phyloP scores from a whole-genome alignment of 2,888 invertebrate genomes.

The Ecliptopera silaceata region DNA sequence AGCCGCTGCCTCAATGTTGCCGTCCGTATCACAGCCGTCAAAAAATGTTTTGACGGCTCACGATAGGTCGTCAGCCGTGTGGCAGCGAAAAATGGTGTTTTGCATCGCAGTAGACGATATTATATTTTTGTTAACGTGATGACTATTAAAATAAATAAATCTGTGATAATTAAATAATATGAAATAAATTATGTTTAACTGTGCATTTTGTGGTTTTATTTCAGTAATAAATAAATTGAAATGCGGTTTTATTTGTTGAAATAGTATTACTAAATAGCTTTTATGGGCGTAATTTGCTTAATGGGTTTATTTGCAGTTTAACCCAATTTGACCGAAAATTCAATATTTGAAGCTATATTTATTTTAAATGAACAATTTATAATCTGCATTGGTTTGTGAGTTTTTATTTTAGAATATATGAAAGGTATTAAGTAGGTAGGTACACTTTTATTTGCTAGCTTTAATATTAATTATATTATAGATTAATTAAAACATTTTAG shows the following conservation, averaged over 20 bases:
- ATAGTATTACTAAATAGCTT: not conserved
- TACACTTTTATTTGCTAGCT: too few species aligned
- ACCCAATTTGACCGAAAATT: too few species aligned
- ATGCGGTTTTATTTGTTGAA: slow-evolving; percentile 6
- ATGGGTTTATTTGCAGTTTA: too few species aligned
- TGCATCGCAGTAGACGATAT: slow-evolving; percentile 71
- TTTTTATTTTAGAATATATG: too few species aligned
- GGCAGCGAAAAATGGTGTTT: slow-evolving; percentile 38
- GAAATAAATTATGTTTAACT: slow-evolving; percentile 83
- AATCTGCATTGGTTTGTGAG: too few species aligned
- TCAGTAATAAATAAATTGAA: slow-evolving; percentile 7
- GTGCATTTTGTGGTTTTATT: slow-evolving; percentile 57
- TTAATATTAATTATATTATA: too few species aligned
- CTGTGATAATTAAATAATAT: slow-evolving; percentile 83
- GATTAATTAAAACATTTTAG: too few species aligned
- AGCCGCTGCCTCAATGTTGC: slow-evolving; percentile 4
- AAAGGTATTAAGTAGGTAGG: too few species aligned
- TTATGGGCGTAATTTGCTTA: not conserved
- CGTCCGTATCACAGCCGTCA: not conserved
- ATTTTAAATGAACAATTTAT: too few species aligned
- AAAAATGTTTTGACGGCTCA: not conserved
- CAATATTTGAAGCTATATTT: too few species aligned
- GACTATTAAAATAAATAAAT: slow-evolving; percentile 82
- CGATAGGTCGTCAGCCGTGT: not conserved
- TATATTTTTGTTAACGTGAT: slow-evolving; percentile 82